Conservation (phyloP, 2,888 invertebrate genomes). For the Drosophila basisetae region DNA sequence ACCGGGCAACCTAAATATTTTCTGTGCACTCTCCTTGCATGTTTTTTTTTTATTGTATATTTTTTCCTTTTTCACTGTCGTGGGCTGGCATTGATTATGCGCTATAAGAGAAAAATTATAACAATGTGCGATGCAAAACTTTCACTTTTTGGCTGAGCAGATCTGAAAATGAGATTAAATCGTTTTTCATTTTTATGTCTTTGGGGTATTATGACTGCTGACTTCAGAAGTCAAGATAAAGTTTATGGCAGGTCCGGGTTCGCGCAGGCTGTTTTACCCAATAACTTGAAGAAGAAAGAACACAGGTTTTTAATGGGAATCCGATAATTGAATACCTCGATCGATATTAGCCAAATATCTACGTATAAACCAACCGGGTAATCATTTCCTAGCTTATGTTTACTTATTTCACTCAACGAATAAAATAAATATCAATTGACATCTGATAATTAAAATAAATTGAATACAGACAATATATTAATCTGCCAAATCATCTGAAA, state of each 20-base stretch:
- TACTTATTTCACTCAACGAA: neutral
- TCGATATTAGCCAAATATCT: neutral
- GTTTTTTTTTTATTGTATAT: neutral
- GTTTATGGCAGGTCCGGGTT: constrained; percentile 56
- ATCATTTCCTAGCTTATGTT: neutral
- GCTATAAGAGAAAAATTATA: constrained; percentile 57
- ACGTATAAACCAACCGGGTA: neutral
- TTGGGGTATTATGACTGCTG: constrained; percentile 12
- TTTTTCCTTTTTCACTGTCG: constrained; percentile 7
- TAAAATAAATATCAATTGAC: neutral
- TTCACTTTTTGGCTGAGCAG: constrained; percentile 64
- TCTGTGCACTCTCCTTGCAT: constrained; percentile 19
- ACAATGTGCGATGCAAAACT: constrained; percentile 68
- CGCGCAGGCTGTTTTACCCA: neutral
- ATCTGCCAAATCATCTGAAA: constrained; percentile 46
- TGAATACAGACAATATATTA: constrained; percentile 18
- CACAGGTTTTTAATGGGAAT: neutral
- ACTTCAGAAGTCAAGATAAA: constrained; percentile 32
- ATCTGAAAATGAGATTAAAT: constrained; percentile 75
- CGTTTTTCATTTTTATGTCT: constrained; percentile 74
- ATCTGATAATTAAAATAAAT: constrained; percentile 29
- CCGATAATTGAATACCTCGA: neutral
- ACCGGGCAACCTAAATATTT: constrained; percentile 78
- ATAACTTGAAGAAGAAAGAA: constrained; percentile 2
- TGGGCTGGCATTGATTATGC: constrained; percentile 38